Conservation (phyloP, 2,888 invertebrate species). For the Drymonia ruficornis region DNA sequence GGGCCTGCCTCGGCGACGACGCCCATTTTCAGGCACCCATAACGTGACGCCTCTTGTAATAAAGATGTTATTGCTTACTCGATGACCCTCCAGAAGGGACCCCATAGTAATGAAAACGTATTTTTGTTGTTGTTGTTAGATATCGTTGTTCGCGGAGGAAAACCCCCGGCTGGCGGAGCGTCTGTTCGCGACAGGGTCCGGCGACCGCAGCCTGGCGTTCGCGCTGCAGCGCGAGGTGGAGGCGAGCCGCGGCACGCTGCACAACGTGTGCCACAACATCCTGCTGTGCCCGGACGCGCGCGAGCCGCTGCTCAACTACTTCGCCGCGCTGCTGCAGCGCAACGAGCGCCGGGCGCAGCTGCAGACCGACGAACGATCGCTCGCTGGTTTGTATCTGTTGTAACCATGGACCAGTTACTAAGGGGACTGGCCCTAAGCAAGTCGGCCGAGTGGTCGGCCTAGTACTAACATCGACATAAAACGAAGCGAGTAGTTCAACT, state of each 20-base stretch:
- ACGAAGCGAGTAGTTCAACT: too few species aligned
- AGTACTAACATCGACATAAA: too few species aligned
- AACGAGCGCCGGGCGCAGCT: constrained; percentile 96
- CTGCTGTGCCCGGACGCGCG: constrained; percentile 93
- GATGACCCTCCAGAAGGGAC: too few species aligned
- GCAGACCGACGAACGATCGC: constrained; percentile 93
- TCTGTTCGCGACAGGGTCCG: constrained; percentile 82
- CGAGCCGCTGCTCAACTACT: constrained; percentile 91
- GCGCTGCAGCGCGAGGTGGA: constrained; percentile 92
- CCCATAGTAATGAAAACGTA: too few species aligned
- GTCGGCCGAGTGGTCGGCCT: too few species aligned
- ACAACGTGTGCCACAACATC: constrained; percentile 93
- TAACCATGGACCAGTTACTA: too few species aligned
- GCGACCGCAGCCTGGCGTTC: constrained; percentile 88
- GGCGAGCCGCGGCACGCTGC: constrained; percentile 89
- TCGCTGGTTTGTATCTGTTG: constrained; percentile 83
- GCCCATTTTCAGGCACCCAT: too few species aligned
- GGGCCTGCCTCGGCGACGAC: too few species aligned
- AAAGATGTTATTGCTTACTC: too few species aligned
- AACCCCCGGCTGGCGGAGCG: constrained; percentile 94
- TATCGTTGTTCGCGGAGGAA: constrained; percentile 96
- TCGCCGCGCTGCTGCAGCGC: constrained; percentile 89
- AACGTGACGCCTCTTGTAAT: too few species aligned
- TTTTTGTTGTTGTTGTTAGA: constrained; percentile 46
- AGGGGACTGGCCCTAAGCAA: too few species aligned